Conservation (phyloP, 2,113 vertebrate species). For the Anseranas semipalmata region DNA sequence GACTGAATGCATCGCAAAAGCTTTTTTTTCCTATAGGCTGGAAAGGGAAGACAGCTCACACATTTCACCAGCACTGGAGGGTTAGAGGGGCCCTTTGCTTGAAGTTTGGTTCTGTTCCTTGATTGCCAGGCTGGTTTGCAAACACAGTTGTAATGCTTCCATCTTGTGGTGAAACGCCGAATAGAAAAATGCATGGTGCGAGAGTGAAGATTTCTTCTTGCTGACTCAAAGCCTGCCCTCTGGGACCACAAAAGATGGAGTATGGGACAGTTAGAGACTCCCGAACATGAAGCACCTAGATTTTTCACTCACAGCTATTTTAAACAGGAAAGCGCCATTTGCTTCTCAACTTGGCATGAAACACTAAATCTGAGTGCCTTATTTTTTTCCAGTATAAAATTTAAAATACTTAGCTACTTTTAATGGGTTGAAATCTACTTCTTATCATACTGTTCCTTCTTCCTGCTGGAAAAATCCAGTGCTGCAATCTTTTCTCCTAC, state of each 20-base stretch:
- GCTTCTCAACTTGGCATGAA: not conserved
- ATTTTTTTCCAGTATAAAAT: not conserved
- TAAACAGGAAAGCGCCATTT: not conserved
- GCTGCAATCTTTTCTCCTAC: not conserved
- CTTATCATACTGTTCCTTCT: not conserved
- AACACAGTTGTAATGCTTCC: slow-evolving; percentile 71
- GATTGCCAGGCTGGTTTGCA: not conserved
- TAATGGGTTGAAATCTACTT: not conserved
- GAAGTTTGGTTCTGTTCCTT: not conserved
- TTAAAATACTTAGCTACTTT: not conserved
- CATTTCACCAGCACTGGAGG: not conserved
- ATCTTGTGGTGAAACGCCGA: slow-evolving; percentile 73
- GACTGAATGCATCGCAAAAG: not conserved
- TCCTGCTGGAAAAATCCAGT: not conserved
- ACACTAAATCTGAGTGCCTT: not conserved
- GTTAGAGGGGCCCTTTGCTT: not conserved
- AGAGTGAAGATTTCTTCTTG: not conserved
- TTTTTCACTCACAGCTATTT: not conserved
- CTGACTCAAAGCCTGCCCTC: slow-evolving; percentile 11
- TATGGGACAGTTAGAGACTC: not conserved
- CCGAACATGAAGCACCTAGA: not conserved
- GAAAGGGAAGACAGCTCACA: not conserved
- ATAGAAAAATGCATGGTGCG: not conserved
- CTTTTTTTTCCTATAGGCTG: not conserved
- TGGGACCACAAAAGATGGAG: not conserved